Evolutionary conservation across 1,140 invertebrate genomes (phyloP).

Genomic region (Hypothenemus hampei): DNA sequence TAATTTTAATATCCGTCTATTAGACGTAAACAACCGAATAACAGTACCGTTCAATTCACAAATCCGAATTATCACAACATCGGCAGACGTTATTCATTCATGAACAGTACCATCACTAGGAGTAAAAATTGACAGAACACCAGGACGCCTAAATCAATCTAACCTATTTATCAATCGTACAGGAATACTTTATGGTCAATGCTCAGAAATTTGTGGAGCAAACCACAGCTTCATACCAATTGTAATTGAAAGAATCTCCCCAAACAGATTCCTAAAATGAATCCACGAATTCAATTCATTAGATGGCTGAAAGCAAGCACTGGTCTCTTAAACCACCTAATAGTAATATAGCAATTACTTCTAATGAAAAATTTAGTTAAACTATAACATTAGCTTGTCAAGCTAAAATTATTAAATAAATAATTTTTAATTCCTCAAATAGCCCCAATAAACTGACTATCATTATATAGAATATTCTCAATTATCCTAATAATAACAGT

Average conservation of each 20-base stretch:
- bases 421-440: conserved; percentile 55
- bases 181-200: conserved; percentile 65
- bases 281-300: conserved; percentile 52
- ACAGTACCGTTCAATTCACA: conserved; percentile 52
- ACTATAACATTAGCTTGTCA: conserved; percentile 53
- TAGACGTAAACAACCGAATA: conserved; percentile 61
- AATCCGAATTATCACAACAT: conserved; percentile 55
- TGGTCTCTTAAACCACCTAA: conserved; percentile 52
- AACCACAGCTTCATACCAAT: conserved; percentile 77
- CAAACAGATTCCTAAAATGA: conserved; percentile 55
- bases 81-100: conserved; percentile 64
- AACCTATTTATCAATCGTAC: conserved; percentile 52
- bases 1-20: conserved; percentile 50
- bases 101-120: conserved; percentile 59
- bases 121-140: conserved; percentile 61
- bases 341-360: conserved; percentile 50
- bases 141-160: conserved; percentile 63
- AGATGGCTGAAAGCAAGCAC: conserved; percentile 58
- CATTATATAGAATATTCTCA: conserved; percentile 48
- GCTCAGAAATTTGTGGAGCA: conserved; percentile 72
- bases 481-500: background rate
- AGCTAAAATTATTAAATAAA: conserved; percentile 51
- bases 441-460: conserved; percentile 50
- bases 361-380: conserved; percentile 53
- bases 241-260: conserved; percentile 54